Evolutionary conservation across 2,113 vertebrate species (phyloP).

Genomic region (Neofelis nebulosa): DNA sequence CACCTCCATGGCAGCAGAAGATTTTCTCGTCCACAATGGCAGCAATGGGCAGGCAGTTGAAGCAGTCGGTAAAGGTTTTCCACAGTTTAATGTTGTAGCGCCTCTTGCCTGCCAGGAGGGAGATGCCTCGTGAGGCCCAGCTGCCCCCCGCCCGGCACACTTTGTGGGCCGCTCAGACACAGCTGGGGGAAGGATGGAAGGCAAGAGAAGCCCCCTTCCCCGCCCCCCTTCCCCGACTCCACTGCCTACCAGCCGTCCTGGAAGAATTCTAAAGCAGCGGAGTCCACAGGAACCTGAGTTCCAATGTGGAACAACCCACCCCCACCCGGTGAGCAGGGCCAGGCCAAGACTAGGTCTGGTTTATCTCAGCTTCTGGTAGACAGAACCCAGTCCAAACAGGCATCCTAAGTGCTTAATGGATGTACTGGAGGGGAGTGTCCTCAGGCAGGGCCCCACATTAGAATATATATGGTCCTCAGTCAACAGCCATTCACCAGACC

Average conservation of each 20-base stretch:
- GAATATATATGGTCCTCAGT: background rate
- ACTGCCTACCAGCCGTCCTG: background rate
- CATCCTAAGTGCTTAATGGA: background rate
- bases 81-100: slow-evolving; percentile 99
- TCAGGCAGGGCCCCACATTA: background rate
- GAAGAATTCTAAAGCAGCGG: background rate
- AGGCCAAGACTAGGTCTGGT: background rate
- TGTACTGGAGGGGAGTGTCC: background rate
- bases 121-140: background rate
- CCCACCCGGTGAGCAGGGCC: background rate
- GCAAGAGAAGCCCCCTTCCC: accelerated
- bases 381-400: background rate
- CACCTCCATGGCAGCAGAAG: slow-evolving; percentile 99
- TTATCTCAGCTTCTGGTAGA: background rate
- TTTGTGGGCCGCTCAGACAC: background rate
- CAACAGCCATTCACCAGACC: background rate
- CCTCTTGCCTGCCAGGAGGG: slow-evolving; percentile 90
- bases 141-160: background rate
- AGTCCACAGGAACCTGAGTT: background rate
- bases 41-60: slow-evolving; percentile 97
- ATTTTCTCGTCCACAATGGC: slow-evolving; percentile 99
- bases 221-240: no score
- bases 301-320: background rate
- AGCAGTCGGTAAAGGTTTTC: slow-evolving; percentile 99
- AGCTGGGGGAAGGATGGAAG: background rate